A percentile compares a stretch with the other conserved stretches of the same genome.
Conservation (phyloP, 2,113 vertebrate genomes). For the Cacatua alba region DNA sequence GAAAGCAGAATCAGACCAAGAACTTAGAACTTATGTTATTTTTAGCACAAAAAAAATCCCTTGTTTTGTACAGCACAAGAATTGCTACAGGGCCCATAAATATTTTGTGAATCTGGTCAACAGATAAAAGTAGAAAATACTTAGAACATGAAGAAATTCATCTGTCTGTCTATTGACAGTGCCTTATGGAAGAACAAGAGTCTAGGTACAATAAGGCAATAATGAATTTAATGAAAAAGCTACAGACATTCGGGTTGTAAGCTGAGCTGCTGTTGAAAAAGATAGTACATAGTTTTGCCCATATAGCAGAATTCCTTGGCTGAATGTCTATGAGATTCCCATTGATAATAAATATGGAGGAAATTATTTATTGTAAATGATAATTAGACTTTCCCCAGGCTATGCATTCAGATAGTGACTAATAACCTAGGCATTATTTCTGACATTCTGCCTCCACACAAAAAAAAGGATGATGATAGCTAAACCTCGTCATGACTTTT, state of each 20-base stretch:
- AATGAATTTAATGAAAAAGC: slow-evolving; percentile 73
- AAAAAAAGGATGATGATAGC: background rate
- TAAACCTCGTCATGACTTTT: background rate
- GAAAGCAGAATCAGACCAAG: slow-evolving; percentile 11
- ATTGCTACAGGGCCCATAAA: slow-evolving; percentile 65
- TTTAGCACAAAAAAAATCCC: slow-evolving; percentile 34
- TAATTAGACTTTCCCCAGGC: slow-evolving; percentile 48
- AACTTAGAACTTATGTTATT: background rate
- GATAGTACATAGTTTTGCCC: slow-evolving; percentile 46
- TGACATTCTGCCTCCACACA: background rate
- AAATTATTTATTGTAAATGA: slow-evolving; percentile 62
- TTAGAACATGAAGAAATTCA: slow-evolving; percentile 68
- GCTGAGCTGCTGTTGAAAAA: slow-evolving; percentile 43
- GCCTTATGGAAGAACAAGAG: slow-evolving; percentile 65
- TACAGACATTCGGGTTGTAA: slow-evolving; percentile 63
- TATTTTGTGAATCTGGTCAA: slow-evolving; percentile 66
- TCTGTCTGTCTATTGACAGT: slow-evolving; percentile 64
- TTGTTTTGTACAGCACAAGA: slow-evolving; percentile 59
- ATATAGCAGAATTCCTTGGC: slow-evolving; percentile 30
- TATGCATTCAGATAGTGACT: slow-evolving; percentile 1
- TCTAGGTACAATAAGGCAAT: slow-evolving; percentile 62
- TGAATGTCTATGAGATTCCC: slow-evolving; percentile 34
- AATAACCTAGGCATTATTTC: slow-evolving; percentile 9
- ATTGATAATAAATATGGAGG: slow-evolving; percentile 54
- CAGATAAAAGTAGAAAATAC: slow-evolving; percentile 62